A percentile compares a stretch with the other conserved stretches of the same genome.
Conservation (phyloP, 2,888 invertebrate species). For the Lydus trimaculatus region DNA sequence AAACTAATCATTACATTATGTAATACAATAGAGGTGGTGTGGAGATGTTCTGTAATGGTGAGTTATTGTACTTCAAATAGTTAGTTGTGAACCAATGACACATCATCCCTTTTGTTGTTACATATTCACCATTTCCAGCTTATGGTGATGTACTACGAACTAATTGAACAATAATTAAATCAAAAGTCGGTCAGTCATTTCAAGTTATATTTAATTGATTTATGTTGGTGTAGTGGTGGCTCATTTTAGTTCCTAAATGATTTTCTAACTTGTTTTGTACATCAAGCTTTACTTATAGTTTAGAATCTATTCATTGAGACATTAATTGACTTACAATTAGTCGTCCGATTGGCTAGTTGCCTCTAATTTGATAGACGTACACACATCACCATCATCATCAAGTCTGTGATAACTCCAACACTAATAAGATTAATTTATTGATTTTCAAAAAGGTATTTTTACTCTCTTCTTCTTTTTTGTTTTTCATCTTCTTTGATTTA, state of each 20-base stretch:
- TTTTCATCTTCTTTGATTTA: neutral
- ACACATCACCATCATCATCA: neutral
- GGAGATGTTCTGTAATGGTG: conserved; percentile 32
- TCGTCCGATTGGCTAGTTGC: neutral
- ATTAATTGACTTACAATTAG: neutral
- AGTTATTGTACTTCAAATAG: conserved; percentile 37
- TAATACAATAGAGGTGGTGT: conserved; percentile 18
- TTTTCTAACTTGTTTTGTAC: neutral
- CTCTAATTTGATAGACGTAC: neutral
- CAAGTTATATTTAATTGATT: conserved; percentile 49
- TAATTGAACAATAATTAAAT: conserved; percentile 57
- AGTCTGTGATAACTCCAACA: too few species aligned
- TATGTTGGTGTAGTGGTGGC: conserved; percentile 34
- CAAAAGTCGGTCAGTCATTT: conserved; percentile 48
- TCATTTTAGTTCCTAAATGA: neutral
- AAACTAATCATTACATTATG: conserved; percentile 13
- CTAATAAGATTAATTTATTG: neutral
- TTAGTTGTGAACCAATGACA: conserved; percentile 27
- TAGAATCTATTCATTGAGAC: neutral
- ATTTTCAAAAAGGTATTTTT: too few species aligned
- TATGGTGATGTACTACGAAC: conserved; percentile 19
- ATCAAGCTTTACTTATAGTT: neutral
- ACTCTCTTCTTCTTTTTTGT: too few species aligned
- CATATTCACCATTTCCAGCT: neutral
- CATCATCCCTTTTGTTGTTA: conserved; percentile 29